Evolutionary conservation across 1,140 invertebrate species (phyloP), one percentile per base, ranked within the genome.

Genomic region (Pogonomyrmex barbatus): DNA sequence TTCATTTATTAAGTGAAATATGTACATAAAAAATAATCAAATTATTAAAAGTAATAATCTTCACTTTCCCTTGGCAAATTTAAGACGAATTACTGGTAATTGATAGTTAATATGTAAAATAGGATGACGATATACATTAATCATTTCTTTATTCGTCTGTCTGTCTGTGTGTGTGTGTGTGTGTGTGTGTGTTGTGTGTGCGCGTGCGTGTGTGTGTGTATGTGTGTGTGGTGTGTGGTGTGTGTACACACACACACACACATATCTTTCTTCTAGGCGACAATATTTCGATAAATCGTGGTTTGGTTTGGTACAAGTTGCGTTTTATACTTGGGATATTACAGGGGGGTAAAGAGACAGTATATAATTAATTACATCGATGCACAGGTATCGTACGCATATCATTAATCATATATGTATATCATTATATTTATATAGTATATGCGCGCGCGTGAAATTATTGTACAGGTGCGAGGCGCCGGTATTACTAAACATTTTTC

Each of bases 401-500:
- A 90, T 90, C 71, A 77, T 90, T 88, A 91, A 81, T 85, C 63
- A 71, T 89, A 71, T 89, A 90, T 87, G 81, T 85, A 90, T 88
- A 87, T 89, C 76, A 58, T 65, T 70, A 77, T 70, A 77, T 78
- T 67, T 90, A 85, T 85, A 75, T 73, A 88, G 78, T 60, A 83
- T 82, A 90, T 82, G 62, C 90, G 86, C 56, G 87, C 78, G 85
- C 73, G 88, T 76, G 73, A 77, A 85, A 92, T 93, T 93, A 93
- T 93, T 93, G 91, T 93, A 93, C 91, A 93, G 45, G 86, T 92
- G 92, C 90, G 88, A 90, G 81, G 88, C 89, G 89, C 85, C 33
- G 70, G 50, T 54, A 42, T 86, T 86, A 62, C 86, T 90, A 77
- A 85, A 50, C 58, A n/a, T 78, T 85, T 60, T 76, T 77, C 71